A percentile compares a stretch with the other conserved stretches of the same genome.
Evolutionary conservation across 2,888 invertebrate genomes (phyloP).

Genomic region (Lypha dubia): DNA sequence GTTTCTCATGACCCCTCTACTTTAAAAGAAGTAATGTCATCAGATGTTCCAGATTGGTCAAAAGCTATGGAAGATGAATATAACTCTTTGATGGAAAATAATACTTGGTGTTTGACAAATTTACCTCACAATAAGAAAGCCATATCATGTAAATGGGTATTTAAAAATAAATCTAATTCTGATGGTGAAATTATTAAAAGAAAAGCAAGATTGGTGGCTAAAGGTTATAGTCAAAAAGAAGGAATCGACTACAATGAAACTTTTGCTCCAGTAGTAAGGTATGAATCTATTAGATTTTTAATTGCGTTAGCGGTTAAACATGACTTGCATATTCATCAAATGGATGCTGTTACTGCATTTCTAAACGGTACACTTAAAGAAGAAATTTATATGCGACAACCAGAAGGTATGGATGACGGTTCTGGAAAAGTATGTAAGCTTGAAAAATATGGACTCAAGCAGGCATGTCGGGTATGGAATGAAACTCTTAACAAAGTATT

Average conservation of each 20-base stretch:
- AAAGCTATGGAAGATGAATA: too few relatives aligned
- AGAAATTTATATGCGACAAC: neutral
- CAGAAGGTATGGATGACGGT: conserved; percentile 1
- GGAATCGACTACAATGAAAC: neutral
- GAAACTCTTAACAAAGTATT: too few relatives aligned
- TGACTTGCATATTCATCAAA: neutral
- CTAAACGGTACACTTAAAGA: neutral
- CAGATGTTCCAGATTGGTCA: too few relatives aligned
- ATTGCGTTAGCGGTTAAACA: neutral
- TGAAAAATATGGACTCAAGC: neutral
- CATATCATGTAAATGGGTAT: too few relatives aligned
- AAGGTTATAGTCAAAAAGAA: neutral
- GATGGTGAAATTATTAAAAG: neutral
- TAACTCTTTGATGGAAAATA: too few relatives aligned
- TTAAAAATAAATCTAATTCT: too few relatives aligned
- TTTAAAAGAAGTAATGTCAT: too few relatives aligned
- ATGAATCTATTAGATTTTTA: neutral
- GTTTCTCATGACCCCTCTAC: too few relatives aligned
- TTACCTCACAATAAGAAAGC: too few relatives aligned
- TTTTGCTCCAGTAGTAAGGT: too few relatives aligned
- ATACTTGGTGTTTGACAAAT: too few relatives aligned
- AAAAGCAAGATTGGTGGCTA: neutral
- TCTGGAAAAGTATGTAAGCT: neutral
- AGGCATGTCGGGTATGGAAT: neutral
- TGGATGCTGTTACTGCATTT: neutral